Percentiles rank a stretch among this genome's conserved stretches.
These are phyloP conservation scores for Tursiops truncatus DNA, from an alignment of 2,113 vertebrate species.

Conservation along the genomic window DNA sequence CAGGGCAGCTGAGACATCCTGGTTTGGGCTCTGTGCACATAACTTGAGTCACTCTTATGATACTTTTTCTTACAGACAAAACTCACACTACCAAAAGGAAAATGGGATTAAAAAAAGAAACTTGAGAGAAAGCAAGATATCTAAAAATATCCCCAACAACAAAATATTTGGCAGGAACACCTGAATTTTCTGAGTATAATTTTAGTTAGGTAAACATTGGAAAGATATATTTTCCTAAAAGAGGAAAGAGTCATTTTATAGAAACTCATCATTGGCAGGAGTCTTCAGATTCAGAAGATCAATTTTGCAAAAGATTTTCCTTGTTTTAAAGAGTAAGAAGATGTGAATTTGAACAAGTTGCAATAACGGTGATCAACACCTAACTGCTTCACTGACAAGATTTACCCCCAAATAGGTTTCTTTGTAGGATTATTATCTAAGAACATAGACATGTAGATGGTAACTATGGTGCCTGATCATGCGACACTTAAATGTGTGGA, in stretches of 20 bases:
- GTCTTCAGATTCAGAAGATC: not conserved
- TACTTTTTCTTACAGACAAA: conserved; percentile 13
- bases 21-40: not conserved
- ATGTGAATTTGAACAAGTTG: not conserved
- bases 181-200: conserved; percentile 70
- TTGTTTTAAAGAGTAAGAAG: conserved; percentile 20
- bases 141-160: conserved; percentile 63
- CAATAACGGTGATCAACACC: not conserved
- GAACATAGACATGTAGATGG: not conserved
- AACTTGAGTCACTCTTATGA: not conserved
- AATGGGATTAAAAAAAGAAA: not conserved
- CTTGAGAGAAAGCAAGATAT: conserved; percentile 22
- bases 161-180: conserved; percentile 58
- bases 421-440: not conserved
- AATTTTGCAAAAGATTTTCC: not conserved
- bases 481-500: not conserved
- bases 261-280: conserved; percentile 30
- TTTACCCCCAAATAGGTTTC: not conserved
- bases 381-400: not conserved
- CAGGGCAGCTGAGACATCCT: not conserved
- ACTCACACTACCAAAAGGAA: conserved; percentile 22
- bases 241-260: conserved; percentile 35
- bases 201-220: conserved; percentile 69
- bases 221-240: conserved; percentile 55
- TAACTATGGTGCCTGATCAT: not conserved